A percentile compares a stretch with the other conserved stretches of the same genome.
phyloP scores from a whole-genome alignment of 2,797 vertebrate genomes.

The Epinephelus malabaricus region DNA sequence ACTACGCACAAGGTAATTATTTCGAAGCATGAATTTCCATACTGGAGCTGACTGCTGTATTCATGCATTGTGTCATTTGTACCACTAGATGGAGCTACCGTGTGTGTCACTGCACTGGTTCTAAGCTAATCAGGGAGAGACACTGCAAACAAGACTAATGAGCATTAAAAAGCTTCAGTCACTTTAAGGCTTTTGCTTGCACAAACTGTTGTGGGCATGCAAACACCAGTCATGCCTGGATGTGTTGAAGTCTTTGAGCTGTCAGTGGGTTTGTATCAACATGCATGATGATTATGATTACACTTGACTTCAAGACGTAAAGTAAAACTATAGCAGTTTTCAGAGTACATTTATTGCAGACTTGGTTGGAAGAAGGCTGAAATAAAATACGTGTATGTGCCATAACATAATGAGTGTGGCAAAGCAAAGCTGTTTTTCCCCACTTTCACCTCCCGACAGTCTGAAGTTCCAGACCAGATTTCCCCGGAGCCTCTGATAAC shows the following conservation, averaged over 20 bases:
- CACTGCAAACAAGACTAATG: neutral
- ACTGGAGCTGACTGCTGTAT: neutral
- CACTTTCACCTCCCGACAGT: neutral
- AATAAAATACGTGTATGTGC: neutral
- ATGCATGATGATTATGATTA: neutral
- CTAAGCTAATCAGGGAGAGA: constrained; percentile 3
- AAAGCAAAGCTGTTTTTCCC: neutral
- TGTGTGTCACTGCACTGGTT: constrained; percentile 1
- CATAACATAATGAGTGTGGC: neutral
- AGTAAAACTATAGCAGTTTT: neutral
- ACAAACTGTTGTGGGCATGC: neutral
- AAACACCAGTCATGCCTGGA: neutral
- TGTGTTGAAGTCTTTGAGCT: neutral
- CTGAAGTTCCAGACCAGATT: constrained; percentile 19
- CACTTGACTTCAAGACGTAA: neutral
- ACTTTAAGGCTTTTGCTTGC: neutral
- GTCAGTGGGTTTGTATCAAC: neutral
- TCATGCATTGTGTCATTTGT: constrained; percentile 28
- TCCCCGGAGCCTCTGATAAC: constrained; percentile 32
- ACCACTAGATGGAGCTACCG: constrained; percentile 68
- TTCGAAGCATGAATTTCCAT: constrained; percentile 4
- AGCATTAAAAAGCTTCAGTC: neutral
- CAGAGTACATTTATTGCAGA: neutral
- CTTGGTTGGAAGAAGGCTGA: neutral
- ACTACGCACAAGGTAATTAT: constrained; percentile 12